Evolutionary conservation across 2,888 invertebrate species (phyloP), one percentile per base, ranked within the genome.

Genomic region (Bembecia ichneumoniformis): DNA sequence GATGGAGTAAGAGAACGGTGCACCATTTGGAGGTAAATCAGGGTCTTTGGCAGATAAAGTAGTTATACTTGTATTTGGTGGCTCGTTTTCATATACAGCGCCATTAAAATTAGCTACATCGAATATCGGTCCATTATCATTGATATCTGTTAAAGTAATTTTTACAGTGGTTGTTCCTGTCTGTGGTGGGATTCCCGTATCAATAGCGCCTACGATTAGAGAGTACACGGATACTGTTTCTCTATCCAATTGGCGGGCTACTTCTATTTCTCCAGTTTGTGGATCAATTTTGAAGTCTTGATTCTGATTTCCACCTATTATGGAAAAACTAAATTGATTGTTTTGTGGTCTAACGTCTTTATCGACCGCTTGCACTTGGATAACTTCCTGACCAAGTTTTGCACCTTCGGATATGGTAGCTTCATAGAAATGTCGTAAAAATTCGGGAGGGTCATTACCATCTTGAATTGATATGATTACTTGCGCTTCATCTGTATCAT

Each of bases 361-460:
- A 76, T 98, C 98, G 0, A 94, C 87, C 0, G 98, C 98, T 69
- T 93, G 91, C 0, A 98, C 96, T 35, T 91, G 90, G 35, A 92
- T 75, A 0, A 97, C 91, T 68, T 90, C 89, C 9, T 94, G 91
- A 0, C 96, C 96, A 9, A 92, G 77, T 0, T 78, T 65, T 0
- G 93, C 93, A 15, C 93, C 95, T 86, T 98, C 98, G 1, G 93
- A 92, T 16, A 98, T 89, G 53, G 90, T 90, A 0, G 94, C 91
- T 64, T 94, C 93, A 71, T 98, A 98, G 15, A 90, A 71, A 47
- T 89, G 89, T 63, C 93, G 91, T n/a, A 93, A 77, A 72, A 98
- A 98, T 72, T 96, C 95, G 0, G 98, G 98, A 0, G 98, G 96
- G 83, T 98, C 98, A 71, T 98, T 98, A 15, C 97, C 97, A 74